Conservation (phyloP, 2,888 invertebrate genomes). For the Eristalis pertinax region DNA sequence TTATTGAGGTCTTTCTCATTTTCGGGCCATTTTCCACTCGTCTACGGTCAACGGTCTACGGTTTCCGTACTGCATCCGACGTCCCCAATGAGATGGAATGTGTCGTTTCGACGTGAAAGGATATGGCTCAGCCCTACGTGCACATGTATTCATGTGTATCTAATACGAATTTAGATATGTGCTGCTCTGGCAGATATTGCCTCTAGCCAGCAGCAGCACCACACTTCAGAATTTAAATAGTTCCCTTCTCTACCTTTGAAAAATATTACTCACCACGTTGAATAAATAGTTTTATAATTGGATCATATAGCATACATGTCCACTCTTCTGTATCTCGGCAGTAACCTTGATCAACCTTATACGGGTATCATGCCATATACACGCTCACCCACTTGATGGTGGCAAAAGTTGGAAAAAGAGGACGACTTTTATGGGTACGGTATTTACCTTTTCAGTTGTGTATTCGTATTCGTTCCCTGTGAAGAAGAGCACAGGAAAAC, state of each 20-base stretch:
- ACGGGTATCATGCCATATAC: background rate
- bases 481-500: background rate
- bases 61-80: background rate
- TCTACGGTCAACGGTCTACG: background rate
- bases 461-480: background rate
- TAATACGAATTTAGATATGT: background rate
- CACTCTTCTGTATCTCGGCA: constrained; percentile 11
- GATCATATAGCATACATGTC: constrained; percentile 13
- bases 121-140: no score
- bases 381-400: background rate
- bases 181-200: background rate
- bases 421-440: constrained; percentile 6
- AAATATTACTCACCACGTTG: constrained; percentile 32
- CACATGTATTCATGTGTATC: background rate
- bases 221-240: background rate
- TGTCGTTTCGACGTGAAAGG: no score
- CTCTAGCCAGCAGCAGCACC: background rate
- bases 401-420: background rate
- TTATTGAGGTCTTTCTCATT: background rate
- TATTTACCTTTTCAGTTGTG: constrained; percentile 18
- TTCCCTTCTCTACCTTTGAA: background rate
- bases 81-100: background rate
- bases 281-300: constrained; percentile 60
- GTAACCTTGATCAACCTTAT: constrained; percentile 57
- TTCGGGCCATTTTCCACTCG: background rate